A percentile compares a stretch with the other conserved stretches of the same genome.
phyloP scores from a whole-genome alignment of 2,113 vertebrate species.

The Takifugu bimaculatus region DNA sequence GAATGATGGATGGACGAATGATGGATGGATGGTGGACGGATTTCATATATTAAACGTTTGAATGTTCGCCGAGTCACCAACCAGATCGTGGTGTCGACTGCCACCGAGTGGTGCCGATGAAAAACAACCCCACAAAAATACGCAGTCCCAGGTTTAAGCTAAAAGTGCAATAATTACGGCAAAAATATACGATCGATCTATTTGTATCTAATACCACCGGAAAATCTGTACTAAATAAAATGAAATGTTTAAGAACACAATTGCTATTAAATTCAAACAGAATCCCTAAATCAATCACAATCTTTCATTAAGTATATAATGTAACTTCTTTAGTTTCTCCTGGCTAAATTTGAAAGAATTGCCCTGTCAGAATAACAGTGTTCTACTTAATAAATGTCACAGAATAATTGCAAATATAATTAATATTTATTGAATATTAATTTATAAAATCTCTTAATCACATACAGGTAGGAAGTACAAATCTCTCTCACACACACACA shows the following conservation, averaged over 20 bases:
- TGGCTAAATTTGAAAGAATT: too few relatives aligned
- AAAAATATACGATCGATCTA: not conserved
- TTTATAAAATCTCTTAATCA: conserved; percentile 24
- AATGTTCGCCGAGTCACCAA: not conserved
- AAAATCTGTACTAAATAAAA: too few relatives aligned
- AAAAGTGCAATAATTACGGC: not conserved
- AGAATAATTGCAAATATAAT: not conserved
- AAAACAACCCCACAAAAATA: not conserved
- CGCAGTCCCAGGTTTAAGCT: not conserved
- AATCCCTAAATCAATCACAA: too few relatives aligned
- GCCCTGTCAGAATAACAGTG: not conserved
- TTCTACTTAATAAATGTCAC: not conserved
- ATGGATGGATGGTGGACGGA: too few relatives aligned
- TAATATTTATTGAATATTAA: conserved; percentile 8
- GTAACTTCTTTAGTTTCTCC: too few relatives aligned
- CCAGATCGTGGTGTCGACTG: conserved; percentile 2
- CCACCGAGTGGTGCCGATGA: conserved; percentile 23
- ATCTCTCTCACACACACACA: conserved; percentile 13
- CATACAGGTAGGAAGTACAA: conserved; percentile 17
- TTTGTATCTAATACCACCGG: too few relatives aligned
- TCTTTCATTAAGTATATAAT: too few relatives aligned
- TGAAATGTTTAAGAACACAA: too few relatives aligned
- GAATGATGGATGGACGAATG: too few relatives aligned
- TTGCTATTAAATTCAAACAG: too few relatives aligned
- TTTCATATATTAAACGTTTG: too few relatives aligned